A percentile compares a stretch with the other conserved stretches of the same genome.
Evolutionary conservation across 1,140 invertebrate genomes (phyloP).

Genomic region (Cheumatopsyche charites): DNA sequence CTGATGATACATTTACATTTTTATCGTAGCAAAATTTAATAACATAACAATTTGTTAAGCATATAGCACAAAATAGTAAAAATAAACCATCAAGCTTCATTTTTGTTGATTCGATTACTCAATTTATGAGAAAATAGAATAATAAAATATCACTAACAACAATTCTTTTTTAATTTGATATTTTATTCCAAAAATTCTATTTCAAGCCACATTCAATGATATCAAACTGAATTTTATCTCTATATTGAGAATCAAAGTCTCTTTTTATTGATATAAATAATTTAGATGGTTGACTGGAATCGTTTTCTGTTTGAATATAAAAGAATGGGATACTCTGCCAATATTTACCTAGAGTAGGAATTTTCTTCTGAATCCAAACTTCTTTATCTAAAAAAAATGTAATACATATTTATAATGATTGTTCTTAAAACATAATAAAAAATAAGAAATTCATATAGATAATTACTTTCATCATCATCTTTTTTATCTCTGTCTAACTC

Average conservation of each 20-base stretch:
- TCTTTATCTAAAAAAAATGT: constrained; percentile 41
- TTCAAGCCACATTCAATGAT: constrained; percentile 26
- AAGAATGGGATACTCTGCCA: constrained; percentile 60
- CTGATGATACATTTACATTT: neutral
- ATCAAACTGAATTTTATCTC: constrained; percentile 41
- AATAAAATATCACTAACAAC: no score
- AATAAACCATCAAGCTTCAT: no score
- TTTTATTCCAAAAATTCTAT: no score
- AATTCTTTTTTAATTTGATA: no score
- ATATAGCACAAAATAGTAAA: no score
- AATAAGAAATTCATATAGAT: neutral
- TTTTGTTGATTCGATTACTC: no score
- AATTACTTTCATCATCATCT: constrained; percentile 53
- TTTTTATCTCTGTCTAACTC: constrained; percentile 55
- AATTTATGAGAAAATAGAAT: no score
- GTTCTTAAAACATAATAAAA: neutral
- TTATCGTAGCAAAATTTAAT: constrained; percentile 10
- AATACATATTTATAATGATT: neutral
- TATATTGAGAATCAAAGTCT: constrained; percentile 46
- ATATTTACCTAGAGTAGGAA: constrained; percentile 60
- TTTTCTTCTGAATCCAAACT: constrained; percentile 52
- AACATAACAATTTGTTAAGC: neutral
- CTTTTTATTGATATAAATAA: constrained; percentile 26
- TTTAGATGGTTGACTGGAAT: constrained; percentile 44
- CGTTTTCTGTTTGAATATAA: constrained; percentile 51